These are phyloP conservation scores for Platypus cylindrus DNA, from an alignment of 2,888 invertebrate species.

Conservation along the genomic window DNA sequence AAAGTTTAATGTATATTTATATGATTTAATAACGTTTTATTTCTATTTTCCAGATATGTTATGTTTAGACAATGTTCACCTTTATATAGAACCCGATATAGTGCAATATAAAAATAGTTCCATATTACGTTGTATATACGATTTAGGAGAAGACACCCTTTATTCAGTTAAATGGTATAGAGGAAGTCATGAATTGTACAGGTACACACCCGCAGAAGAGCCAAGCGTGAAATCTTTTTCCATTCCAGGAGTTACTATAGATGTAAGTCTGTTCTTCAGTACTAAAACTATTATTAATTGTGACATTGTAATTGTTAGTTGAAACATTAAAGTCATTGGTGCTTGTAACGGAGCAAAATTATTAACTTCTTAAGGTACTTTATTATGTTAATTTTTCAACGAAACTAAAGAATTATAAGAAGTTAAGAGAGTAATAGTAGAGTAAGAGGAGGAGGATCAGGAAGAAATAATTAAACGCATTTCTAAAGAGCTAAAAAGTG, in stretches of 20 bases:
- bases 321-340: background rate
- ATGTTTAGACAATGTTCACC: slow-evolving; percentile 56
- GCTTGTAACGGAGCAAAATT: background rate
- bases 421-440: no score
- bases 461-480: slow-evolving; percentile 11
- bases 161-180: slow-evolving; percentile 83
- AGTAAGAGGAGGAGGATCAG: no score
- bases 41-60: slow-evolving; percentile 41
- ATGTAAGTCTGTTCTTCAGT: slow-evolving; percentile 49
- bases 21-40: no score
- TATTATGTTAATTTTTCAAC: background rate
- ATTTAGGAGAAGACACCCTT: slow-evolving; percentile 59
- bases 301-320: background rate
- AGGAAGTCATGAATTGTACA: slow-evolving; percentile 71
- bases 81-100: slow-evolving; percentile 55
- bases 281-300: background rate
- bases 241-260: slow-evolving; percentile 60
- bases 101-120: slow-evolving; percentile 57
- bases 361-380: background rate
- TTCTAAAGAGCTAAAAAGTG: slow-evolving; percentile 5
- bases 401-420: no score
- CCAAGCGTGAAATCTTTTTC: slow-evolving; percentile 62
- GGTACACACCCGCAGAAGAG: slow-evolving; percentile 62
- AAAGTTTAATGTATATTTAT: no score
- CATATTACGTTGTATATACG: slow-evolving; percentile 59